Percentiles rank a stretch among this genome's conserved stretches.
Evolutionary conservation across 2,888 invertebrate genomes (phyloP).

Genomic region (Lithophane semibrunnea): DNA sequence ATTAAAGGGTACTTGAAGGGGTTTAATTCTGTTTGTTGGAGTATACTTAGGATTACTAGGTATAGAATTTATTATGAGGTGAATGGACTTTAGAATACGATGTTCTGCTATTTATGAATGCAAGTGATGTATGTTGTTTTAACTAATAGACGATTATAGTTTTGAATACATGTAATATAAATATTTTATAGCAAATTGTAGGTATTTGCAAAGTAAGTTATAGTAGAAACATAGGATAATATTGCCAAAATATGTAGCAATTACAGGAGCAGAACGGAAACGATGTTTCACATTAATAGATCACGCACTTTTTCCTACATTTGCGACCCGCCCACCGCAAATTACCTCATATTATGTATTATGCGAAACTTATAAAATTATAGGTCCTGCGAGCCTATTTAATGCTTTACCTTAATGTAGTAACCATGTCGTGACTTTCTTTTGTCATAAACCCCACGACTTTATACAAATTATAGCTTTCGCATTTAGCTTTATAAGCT

Average conservation of each 20-base stretch:
- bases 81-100: constrained; percentile 10
- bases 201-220: not conserved
- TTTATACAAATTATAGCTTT: constrained; percentile 40
- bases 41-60: constrained; percentile 45
- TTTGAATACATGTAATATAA: not conserved
- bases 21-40: constrained; percentile 46
- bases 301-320: constrained; percentile 51
- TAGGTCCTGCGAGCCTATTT: constrained; percentile 61
- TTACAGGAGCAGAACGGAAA: constrained; percentile 8
- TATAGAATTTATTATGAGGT: constrained; percentile 15
- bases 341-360: constrained; percentile 55
- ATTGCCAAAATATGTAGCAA: constrained; percentile 20
- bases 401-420: constrained; percentile 60
- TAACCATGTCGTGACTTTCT: constrained; percentile 62
- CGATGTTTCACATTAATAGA: constrained; percentile 19
- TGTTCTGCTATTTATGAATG: not conserved
- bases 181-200: not conserved
- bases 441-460: constrained; percentile 48
- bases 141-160: not conserved
- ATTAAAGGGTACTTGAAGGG: constrained; percentile 45
- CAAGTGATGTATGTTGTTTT: not conserved
- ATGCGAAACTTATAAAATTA: constrained; percentile 64
- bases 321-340: constrained; percentile 33
- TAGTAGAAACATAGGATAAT: not conserved
- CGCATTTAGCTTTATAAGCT: not conserved